Base-by-base conservation (phyloP, 1,140 invertebrate species). In the Nilaparvata lugens region DNA sequence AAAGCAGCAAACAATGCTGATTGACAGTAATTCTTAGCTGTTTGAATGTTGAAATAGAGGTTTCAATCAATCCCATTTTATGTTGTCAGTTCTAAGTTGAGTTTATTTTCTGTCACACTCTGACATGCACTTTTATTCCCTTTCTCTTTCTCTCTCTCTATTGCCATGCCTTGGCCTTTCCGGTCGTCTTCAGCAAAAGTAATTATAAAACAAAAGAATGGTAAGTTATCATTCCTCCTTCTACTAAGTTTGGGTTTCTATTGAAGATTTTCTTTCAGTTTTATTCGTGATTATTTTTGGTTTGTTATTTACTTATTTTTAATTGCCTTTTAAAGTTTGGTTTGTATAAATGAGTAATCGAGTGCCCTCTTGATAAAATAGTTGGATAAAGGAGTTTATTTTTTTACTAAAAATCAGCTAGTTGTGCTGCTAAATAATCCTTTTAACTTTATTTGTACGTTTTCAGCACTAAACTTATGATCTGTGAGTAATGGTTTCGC, bases 161-260 rank as follows among this genome's bases (percentile, higher is more conserved):
- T 67, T 62, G 63, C 61, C 61, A 65, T 67, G 65, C 65, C 61
- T 63, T 67, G 65, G 65, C 53, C 65, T 57, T 73, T 73, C 72
- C 71, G 70, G 74, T 75, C 74, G 76, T 73, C 76, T 72, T 74
- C 76, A 76, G 76, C 76, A 72, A 78, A 78, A 78, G 74, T 78
- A 71, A 75, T 78, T 75, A 71, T 77, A 72, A 73, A 76, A 77
- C 77, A 76, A 76, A 78, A 76, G 69, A 79, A 75, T 75, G 77
- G 76, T 78, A 78, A 79, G 76, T 79, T 75, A 71, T 62, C 45
- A 62, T 58, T 61, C 63, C 58, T 63, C 62, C 61, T 64, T 43
- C 23, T 56, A 56, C 52, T 56, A 60, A 60, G 58, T 58, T 61
- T 59, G 58, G 40, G 35, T 62, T 57, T 57, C 52, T 57, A 38